Conservation (phyloP, 2,797 vertebrate genomes). For the Melanotaenia trifasciata region DNA sequence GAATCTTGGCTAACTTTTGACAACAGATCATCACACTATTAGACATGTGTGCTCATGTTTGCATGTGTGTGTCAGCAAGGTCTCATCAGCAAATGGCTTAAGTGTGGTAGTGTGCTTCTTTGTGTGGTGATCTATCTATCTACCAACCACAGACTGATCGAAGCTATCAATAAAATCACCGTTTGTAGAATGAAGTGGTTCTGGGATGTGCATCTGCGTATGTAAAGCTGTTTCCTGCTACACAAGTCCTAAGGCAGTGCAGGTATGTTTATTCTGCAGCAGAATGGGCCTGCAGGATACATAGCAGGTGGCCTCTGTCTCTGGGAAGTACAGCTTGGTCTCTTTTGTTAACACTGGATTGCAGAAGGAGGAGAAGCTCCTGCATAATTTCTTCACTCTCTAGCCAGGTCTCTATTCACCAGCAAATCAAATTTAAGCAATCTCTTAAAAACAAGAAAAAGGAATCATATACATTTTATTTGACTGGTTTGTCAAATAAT, state of each 20-base stretch:
- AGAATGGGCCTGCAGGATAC: constrained; percentile 65
- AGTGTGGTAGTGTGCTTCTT: constrained; percentile 10
- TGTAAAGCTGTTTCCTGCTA: constrained; percentile 24
- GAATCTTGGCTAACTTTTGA: constrained; percentile 69
- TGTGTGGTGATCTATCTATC: not conserved
- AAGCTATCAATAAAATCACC: constrained; percentile 51
- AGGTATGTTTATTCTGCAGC: constrained; percentile 66
- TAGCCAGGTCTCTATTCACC: not conserved
- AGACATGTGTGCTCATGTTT: constrained; percentile 42
- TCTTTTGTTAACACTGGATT: constrained; percentile 65
- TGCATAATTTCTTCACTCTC: constrained; percentile 36
- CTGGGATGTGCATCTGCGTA: not conserved
- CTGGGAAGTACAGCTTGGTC: constrained; percentile 56
- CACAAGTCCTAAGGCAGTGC: constrained; percentile 39
- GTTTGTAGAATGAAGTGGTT: constrained; percentile 46
- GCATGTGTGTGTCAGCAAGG: constrained; percentile 21
- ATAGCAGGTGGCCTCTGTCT: constrained; percentile 74
- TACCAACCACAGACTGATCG: constrained; percentile 12
- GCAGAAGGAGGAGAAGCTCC: constrained; percentile 27
- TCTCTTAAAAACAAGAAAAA: no score
- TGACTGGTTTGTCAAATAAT: no score
- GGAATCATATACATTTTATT: no score
- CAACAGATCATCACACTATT: constrained; percentile 64
- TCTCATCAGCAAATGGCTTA: constrained; percentile 43
- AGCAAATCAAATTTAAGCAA: not conserved